phyloP scores from a whole-genome alignment of 2,888 invertebrate species.

The Monopis laevigella region DNA sequence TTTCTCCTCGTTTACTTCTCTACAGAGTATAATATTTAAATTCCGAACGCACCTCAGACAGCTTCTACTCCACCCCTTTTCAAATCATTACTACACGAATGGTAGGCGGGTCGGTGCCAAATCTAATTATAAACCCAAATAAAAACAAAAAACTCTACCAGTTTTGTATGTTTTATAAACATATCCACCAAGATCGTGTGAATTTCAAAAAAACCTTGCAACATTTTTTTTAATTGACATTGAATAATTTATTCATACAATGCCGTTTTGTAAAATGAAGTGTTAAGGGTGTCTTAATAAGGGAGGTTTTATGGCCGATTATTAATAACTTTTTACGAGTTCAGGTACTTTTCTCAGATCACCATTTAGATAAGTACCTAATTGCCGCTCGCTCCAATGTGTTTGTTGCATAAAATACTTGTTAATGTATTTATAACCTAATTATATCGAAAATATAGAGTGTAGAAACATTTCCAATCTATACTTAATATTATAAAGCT shows the following conservation, averaged over 20 bases:
- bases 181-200: too few species aligned
- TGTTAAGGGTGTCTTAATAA: constrained; percentile 9
- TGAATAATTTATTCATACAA: constrained; percentile 4
- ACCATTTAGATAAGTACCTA: constrained; percentile 6
- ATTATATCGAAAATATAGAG: too few species aligned
- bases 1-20: too few species aligned
- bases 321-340: constrained; percentile 10
- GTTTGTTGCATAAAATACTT: background rate
- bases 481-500: too few species aligned
- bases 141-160: constrained; percentile 39
- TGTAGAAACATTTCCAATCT: too few species aligned
- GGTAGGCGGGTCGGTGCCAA: constrained; percentile 51
- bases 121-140: constrained; percentile 57
- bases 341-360: constrained; percentile 7
- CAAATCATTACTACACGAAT: constrained; percentile 5
- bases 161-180: constrained; percentile 44
- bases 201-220: too few species aligned
- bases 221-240: background rate
- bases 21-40: too few species aligned
- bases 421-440: constrained; percentile 9
- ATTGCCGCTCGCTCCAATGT: background rate
- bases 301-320: constrained; percentile 8
- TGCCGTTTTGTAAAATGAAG: constrained; percentile 11
- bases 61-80: background rate
- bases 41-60: too few species aligned